Percentiles rank a stretch among this genome's conserved stretches.
These are phyloP conservation scores for Manis pentadactyla DNA, from an alignment of 2,797 vertebrate species.

Conservation along the genomic window DNA sequence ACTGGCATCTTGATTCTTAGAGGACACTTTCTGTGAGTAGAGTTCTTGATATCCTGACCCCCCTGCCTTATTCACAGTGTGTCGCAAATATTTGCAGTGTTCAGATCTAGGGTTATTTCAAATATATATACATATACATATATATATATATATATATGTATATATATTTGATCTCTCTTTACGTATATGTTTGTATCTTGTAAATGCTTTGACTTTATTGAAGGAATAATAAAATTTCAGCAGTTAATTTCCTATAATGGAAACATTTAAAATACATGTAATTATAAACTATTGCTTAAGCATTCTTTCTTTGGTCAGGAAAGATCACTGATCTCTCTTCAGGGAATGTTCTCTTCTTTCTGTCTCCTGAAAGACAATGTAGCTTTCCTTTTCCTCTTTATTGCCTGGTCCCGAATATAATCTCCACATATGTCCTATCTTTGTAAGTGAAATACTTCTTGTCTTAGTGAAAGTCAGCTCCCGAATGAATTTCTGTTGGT, in stretches of 20 bases:
- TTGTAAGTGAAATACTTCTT: constrained; percentile 54
- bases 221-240: constrained; percentile 44
- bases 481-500: constrained; percentile 52
- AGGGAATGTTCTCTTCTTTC: neutral
- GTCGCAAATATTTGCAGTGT: constrained; percentile 31
- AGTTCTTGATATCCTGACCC: neutral
- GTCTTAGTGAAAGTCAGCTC: constrained; percentile 21
- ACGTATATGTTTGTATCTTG: neutral
- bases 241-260: constrained; percentile 31
- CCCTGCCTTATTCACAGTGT: neutral
- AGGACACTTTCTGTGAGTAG: constrained; percentile 23
- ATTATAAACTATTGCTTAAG: constrained; percentile 34
- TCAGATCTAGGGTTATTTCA: constrained; percentile 8
- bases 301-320: constrained; percentile 55
- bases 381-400: constrained; percentile 41
- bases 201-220: neutral
- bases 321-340: constrained; percentile 17
- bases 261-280: constrained; percentile 26
- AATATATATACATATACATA: neutral
- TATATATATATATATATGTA: too few species aligned
- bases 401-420: constrained; percentile 16
- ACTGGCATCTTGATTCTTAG: constrained; percentile 43
- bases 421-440: constrained; percentile 19
- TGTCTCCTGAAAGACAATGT: constrained; percentile 25
- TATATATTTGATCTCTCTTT: neutral